These are phyloP conservation scores for Lycocerus yunnanus DNA, from an alignment of 2,888 invertebrate genomes.

Conservation along the genomic window DNA sequence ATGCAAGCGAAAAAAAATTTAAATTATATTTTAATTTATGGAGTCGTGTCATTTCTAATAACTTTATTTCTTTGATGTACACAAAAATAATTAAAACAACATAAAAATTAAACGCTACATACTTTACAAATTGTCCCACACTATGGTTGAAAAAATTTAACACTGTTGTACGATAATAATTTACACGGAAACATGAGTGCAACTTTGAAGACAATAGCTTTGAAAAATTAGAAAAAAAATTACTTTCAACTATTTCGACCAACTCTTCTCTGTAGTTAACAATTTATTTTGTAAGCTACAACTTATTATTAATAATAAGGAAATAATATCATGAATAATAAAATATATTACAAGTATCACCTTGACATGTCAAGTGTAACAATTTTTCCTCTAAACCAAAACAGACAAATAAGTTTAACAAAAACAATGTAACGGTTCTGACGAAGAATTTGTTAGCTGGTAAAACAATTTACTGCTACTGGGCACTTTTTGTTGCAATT, in stretches of 20 bases:
- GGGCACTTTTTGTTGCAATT: not conserved
- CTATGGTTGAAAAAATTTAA: not conserved
- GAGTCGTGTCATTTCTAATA: not conserved
- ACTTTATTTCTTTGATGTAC: not conserved
- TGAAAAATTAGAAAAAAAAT: not conserved
- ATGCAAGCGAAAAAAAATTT: no score
- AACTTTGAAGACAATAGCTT: not conserved
- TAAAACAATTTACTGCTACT: slow-evolving; percentile 1
- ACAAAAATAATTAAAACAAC: not conserved
- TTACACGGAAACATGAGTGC: not conserved
- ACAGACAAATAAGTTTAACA: slow-evolving; percentile 1
- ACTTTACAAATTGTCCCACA: not conserved
- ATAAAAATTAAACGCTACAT: not conserved
- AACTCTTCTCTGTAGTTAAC: not conserved
- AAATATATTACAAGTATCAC: not conserved
- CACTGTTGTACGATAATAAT: not conserved
- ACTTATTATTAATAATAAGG: not conserved
- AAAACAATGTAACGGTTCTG: not conserved
- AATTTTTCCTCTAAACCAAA: not conserved
- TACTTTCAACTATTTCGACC: not conserved
- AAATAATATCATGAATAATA: not conserved
- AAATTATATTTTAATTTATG: not conserved
- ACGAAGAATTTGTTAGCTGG: not conserved
- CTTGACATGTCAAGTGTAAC: slow-evolving; percentile 1
- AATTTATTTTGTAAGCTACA: not conserved